Evolutionary conservation across 2,888 invertebrate species (phyloP).

Genomic region (Melikaiella ostensackeni): DNA sequence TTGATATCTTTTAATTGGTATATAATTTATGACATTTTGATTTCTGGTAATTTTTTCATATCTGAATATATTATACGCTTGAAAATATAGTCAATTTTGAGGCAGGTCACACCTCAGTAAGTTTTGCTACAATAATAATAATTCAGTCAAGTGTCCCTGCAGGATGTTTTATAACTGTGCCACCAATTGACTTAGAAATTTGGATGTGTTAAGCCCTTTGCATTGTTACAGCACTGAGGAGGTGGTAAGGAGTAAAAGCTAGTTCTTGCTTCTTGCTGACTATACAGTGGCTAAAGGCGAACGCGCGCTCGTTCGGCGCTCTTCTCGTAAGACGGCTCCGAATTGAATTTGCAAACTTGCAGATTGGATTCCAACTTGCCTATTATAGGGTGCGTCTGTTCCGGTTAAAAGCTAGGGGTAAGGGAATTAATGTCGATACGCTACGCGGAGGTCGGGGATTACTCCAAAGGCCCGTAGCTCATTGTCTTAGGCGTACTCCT

Average conservation of each 20-base stretch:
- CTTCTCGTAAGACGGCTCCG: conserved; percentile 71
- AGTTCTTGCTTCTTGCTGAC: conserved; percentile 47
- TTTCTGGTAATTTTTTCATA: too few species aligned
- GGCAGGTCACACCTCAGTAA: too few species aligned
- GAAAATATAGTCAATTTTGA: too few species aligned
- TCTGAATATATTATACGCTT: too few species aligned
- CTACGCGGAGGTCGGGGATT: conserved; percentile 74
- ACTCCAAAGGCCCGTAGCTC: conserved; percentile 70
- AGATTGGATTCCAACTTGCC: conserved; percentile 78
- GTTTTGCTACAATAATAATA: too few species aligned
- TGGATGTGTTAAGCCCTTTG: background rate
- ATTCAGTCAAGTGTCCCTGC: too few species aligned
- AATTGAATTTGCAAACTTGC: conserved; percentile 78
- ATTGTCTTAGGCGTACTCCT: conserved; percentile 60
- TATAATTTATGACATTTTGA: too few species aligned
- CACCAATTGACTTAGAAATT: too few species aligned
- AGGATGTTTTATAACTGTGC: too few species aligned
- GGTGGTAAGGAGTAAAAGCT: conserved; percentile 35
- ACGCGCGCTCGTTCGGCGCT: conserved; percentile 56
- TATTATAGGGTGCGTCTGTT: conserved; percentile 78
- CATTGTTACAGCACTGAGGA: background rate
- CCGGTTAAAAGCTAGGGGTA: conserved; percentile 76
- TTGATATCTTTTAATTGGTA: too few species aligned
- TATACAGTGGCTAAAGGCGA: conserved; percentile 54
- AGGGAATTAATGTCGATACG: conserved; percentile 77